Percentiles rank a stretch among this genome's conserved stretches.
These are phyloP conservation scores for Nemopilema nomurai DNA, from an alignment of 30 jellyfish, hydroid and myxozoan genomes.

Conservation along the genomic window DNA sequence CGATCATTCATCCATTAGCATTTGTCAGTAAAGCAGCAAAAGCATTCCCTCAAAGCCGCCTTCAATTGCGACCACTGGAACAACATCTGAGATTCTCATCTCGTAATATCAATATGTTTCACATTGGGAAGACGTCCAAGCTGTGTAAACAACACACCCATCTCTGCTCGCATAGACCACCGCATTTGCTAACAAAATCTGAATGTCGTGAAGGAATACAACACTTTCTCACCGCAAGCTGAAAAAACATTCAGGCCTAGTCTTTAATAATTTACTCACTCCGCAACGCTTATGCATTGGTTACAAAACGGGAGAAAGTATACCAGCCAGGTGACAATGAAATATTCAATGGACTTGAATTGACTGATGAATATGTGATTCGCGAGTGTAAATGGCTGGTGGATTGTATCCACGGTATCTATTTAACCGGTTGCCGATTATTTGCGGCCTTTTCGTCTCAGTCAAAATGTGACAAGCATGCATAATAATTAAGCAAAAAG, in stretches of 20 bases:
- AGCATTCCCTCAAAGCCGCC: no score
- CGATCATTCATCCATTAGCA: no score
- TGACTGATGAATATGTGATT: not conserved
- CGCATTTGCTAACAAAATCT: not conserved
- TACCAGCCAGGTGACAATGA: not conserved
- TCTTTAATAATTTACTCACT: not conserved
- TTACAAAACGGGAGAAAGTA: not conserved
- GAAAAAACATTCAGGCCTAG: not conserved
- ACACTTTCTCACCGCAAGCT: not conserved
- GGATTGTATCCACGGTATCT: not conserved
- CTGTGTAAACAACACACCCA: no score
- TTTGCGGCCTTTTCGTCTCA: no score
- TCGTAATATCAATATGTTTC: no score
- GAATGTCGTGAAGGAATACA: not conserved
- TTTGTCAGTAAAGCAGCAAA: no score
- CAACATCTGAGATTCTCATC: no score
- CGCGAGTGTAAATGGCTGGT: not conserved
- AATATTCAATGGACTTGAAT: not conserved
- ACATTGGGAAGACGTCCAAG: no score
- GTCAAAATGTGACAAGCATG: no score
- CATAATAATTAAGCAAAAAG: no score
- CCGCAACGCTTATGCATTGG: no score
- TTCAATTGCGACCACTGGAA: no score
- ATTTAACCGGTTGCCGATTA: not conserved
- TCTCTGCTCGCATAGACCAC: not conserved